Base-by-base conservation (phyloP, 2,888 invertebrate genomes). In the Mythimna pallens region DNA sequence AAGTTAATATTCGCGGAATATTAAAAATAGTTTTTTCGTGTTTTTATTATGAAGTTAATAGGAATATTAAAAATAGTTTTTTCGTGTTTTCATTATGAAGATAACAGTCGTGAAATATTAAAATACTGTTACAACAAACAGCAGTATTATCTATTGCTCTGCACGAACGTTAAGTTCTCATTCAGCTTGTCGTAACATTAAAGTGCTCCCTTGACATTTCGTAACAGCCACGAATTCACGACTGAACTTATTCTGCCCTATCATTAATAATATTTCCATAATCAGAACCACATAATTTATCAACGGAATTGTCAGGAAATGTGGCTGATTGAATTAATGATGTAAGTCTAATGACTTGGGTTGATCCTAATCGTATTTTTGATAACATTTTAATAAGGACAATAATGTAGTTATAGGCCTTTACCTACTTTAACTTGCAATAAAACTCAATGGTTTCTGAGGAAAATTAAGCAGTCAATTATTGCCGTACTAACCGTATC, bases 121-220 rank as follows among this genome's bases (percentile, higher is more conserved):
- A 54, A 69, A 68, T 68, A 22, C 9, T n/a, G 4, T 30, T n/a
- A 36, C 2, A 40, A 30, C 36, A 36, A 47, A 50, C 5, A 10
- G 20, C 9, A 30, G 36, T 30, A 22, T 25, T 47, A 20, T 65
- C 52, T 43, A 68, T 30, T 1, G 12, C 54, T 36, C 22, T 9
- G 55, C 77, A 63, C 80, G 62, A 63, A 14, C 57, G n/a, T 8
- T 12, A 20, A 50, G 36, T 63, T 70, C 65, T 69, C 36, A 57
- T 50, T 67, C 25, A 6, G 30, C 14, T 30, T 65, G 25, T 73
- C 40, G 72, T 81, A 66, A 81, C 67, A 70, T 63, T 70, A 68
- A 71, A 81, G 80, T 68, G 75, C 76, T 83, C 82, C 87, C 89
- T 88, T 88, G 89, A 87, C 88, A 88, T 89, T 89, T 86, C 70